Conservation (phyloP, 2,888 invertebrate species). For the Glaucopsyche alexis region DNA sequence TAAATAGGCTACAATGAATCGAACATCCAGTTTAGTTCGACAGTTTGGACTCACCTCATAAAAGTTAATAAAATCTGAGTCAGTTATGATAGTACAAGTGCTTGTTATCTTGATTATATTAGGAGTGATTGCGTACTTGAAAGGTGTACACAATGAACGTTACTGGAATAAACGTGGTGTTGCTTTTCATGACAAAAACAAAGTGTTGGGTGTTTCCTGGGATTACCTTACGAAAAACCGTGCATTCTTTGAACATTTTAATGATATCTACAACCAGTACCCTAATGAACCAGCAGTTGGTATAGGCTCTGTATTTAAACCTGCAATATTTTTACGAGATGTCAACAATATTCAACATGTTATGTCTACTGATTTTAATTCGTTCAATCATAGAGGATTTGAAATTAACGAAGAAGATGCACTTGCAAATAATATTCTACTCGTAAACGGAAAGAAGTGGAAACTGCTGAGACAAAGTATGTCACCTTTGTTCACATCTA, state of each 20-base stretch:
- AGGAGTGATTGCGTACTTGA: not conserved
- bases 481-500: constrained; percentile 55
- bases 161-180: not conserved
- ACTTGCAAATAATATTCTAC: constrained; percentile 49
- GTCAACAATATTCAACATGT: constrained; percentile 40
- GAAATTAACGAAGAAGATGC: constrained; percentile 45
- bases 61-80: not conserved
- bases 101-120: not conserved
- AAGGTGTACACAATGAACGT: not conserved
- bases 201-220: constrained; percentile 47
- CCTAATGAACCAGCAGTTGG: constrained; percentile 45
- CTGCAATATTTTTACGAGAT: constrained; percentile 32
- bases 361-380: constrained; percentile 43
- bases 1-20: not conserved
- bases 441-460: constrained; percentile 53
- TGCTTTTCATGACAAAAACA: constrained; percentile 10
- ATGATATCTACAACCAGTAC: constrained; percentile 49
- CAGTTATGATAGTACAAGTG: not conserved
- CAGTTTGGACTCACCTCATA: not conserved
- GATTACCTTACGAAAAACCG: constrained; percentile 43
- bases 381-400: constrained; percentile 51
- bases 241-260: constrained; percentile 48
- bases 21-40: not conserved
- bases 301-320: not conserved
- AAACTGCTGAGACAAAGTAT: constrained; percentile 56